Evolutionary conservation across 2,797 vertebrate species (phyloP).

Genomic region (Premnoplex brunnescens): DNA sequence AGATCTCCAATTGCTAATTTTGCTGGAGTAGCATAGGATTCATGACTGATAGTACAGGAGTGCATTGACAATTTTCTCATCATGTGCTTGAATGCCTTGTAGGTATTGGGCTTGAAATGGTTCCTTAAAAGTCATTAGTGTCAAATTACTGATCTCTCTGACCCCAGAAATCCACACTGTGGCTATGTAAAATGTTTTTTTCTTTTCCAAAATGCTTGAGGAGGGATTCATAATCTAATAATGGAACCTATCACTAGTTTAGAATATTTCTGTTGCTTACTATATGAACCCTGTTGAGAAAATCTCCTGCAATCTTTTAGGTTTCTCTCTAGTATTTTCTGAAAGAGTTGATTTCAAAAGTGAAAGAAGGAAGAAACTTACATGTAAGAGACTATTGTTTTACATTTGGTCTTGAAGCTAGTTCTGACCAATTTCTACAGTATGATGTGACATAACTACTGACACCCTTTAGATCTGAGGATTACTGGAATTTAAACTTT

Average conservation of each 20-base stretch:
- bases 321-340: neutral
- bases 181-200: neutral
- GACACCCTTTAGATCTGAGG: neutral
- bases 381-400: neutral
- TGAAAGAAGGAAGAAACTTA: neutral
- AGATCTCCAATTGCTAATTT: neutral
- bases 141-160: neutral
- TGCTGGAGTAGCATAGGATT: neutral
- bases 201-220: neutral
- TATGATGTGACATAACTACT: neutral
- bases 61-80: neutral
- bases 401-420: rapidly evolving
- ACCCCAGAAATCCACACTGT: neutral
- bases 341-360: neutral
- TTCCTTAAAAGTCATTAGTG: neutral
- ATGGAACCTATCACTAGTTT: neutral
- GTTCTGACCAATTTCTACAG: neutral
- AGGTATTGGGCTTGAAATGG: neutral
- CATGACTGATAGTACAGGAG: neutral
- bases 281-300: neutral
- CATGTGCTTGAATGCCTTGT: neutral
- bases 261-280: neutral
- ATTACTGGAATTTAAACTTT: neutral
- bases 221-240: neutral
- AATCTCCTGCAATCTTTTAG: neutral